phyloP scores from a whole-genome alignment of 2,888 invertebrate species.

The Silvanus unidentatus region DNA sequence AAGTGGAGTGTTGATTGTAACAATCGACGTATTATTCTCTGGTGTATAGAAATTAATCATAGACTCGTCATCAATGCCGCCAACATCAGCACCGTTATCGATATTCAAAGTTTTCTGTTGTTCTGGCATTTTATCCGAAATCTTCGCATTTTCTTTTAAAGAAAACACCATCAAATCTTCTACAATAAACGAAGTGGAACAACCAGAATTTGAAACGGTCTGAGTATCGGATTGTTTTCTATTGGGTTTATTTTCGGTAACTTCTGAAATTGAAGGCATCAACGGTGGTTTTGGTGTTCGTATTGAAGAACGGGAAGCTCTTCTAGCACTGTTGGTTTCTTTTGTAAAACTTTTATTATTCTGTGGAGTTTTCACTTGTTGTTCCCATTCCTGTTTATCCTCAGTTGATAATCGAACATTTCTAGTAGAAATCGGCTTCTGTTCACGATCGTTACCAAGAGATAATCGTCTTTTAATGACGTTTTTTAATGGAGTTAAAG shows the following conservation, averaged over 20 bases:
- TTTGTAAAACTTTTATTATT: not conserved
- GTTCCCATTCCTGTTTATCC: too few relatives aligned
- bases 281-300: too few relatives aligned
- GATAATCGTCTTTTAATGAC: slow-evolving; percentile 13
- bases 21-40: slow-evolving; percentile 14
- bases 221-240: too few relatives aligned
- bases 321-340: too few relatives aligned
- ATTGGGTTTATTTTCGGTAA: too few relatives aligned
- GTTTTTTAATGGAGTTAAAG: slow-evolving; percentile 2
- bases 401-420: slow-evolving; percentile 6
- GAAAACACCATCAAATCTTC: not conserved
- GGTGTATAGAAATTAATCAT: slow-evolving; percentile 10
- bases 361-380: slow-evolving; percentile 4
- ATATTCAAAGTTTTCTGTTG: too few relatives aligned
- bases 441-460: slow-evolving; percentile 7
- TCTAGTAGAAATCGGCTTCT: slow-evolving; percentile 5
- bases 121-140: not conserved
- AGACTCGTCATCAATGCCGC: slow-evolving; percentile 1
- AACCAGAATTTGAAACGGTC: too few relatives aligned
- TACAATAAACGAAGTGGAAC: too few relatives aligned
- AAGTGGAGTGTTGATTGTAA: slow-evolving; percentile 11
- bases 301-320: too few relatives aligned
- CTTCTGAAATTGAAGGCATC: too few relatives aligned
- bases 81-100: too few relatives aligned
- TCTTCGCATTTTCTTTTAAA: not conserved